Base-by-base conservation (phyloP, 2,113 vertebrate species). In the Cyprinodon brontotheroides region DNA sequence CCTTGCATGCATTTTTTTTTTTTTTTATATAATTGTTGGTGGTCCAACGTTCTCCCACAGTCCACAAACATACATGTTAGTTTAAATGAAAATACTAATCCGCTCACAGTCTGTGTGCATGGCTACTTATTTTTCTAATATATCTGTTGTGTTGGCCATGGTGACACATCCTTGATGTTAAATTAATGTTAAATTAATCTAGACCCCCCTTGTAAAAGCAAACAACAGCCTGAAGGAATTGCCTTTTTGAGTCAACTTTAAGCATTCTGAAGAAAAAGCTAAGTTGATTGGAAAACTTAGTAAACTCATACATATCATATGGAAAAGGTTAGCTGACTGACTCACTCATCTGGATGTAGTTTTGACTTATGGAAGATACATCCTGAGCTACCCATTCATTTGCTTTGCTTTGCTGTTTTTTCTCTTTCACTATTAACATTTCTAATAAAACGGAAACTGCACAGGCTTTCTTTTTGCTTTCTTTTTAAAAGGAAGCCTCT, bases 281-380 rank as follows among this genome's bases (percentile, higher is more conserved):
- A 0, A 11, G 72, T 74, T 74, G 62, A 86, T 86, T 83, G 87
- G 72, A 87, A 86, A 74, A 69, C 75, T 90, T 38, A 15, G 43
- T 87, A 71, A 89, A 72, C 65, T 82, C 73, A 48, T 61, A 71
- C 7, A 43, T 73, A 77, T 87, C 90, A 89, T 81, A 71, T 87
- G 89, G 86, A 86, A 86, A 65, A 65, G 29, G 70, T 89, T 89
- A 86, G 57, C 62, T n/a, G 60, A 59, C 66, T 37, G 41, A 37
- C 62, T 72, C 73, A 38, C 77, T 89, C 88, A 91, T 90, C 82
- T 90, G 89, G 80, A 85, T 82, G 77, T 77, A 78, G 75, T 88
- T 88, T 89, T 75, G 72, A 85, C 65, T 90, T 82, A 72, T 79
- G 53, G 80, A 71, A 72, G 79, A 80, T 72, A 80, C 80, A 88